Evolutionary conservation across 2,113 vertebrate species (phyloP).

Genomic region (Psephotus haematonotus): DNA sequence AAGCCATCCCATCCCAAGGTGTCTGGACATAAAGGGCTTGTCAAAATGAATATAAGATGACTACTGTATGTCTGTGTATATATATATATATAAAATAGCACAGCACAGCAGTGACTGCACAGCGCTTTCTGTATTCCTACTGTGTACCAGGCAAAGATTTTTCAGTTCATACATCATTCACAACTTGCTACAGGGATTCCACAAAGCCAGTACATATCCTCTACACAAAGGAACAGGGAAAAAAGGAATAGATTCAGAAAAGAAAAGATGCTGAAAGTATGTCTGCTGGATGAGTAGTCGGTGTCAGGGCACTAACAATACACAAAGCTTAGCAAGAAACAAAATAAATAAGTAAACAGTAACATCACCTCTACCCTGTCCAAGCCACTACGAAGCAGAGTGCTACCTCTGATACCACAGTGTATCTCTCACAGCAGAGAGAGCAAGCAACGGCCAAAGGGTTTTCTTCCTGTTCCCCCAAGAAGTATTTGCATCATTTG

Average conservation of each 20-base stretch:
- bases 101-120: conserved; percentile 62
- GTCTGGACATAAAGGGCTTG: conserved; percentile 58
- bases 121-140: conserved; percentile 74
- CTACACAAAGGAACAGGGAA: conserved; percentile 61
- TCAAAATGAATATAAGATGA: conserved; percentile 58
- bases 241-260: conserved; percentile 41
- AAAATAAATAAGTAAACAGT: conserved; percentile 64
- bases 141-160: conserved; percentile 75
- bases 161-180: conserved; percentile 83
- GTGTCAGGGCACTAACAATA: conserved; percentile 45
- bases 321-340: conserved; percentile 21
- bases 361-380: background rate
- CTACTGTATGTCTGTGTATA: conserved; percentile 46
- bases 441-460: background rate
- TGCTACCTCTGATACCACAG: background rate
- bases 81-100: conserved; percentile 37
- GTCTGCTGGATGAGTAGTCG: conserved; percentile 10
- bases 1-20: conserved; percentile 9
- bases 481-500: background rate
- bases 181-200: conserved; percentile 76
- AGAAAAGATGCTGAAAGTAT: conserved; percentile 25
- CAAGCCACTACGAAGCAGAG: conserved; percentile 23
- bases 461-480: background rate
- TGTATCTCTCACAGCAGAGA: background rate
- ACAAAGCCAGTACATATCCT: conserved; percentile 71